These are phyloP conservation scores for Drosophila nasuta DNA, from an alignment of 1,140 invertebrate genomes.

Conservation along the genomic window DNA sequence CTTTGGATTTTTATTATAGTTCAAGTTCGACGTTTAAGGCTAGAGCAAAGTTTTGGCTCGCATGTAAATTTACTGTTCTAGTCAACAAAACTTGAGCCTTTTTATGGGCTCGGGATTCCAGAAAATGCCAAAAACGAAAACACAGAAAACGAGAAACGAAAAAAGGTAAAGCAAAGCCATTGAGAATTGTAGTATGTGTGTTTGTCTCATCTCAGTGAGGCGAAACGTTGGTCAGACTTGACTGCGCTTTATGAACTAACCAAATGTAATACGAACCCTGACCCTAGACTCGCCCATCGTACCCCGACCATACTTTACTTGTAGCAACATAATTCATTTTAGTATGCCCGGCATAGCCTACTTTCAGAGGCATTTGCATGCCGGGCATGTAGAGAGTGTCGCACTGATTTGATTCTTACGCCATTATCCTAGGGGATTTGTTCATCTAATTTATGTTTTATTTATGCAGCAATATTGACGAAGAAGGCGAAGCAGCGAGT, in stretches of 20 bases:
- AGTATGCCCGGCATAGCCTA: conserved; percentile 53
- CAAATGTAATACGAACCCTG: conserved; percentile 65
- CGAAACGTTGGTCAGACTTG: conserved; percentile 66
- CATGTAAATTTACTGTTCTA: conserved; percentile 75
- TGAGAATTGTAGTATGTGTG: conserved; percentile 40
- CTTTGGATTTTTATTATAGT: conserved; percentile 72
- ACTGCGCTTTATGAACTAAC: conserved; percentile 69
- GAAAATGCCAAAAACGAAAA: conserved; percentile 5
- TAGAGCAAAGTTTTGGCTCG: conserved; percentile 45
- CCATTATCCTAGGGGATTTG: conserved; percentile 44
- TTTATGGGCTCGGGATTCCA: conserved; percentile 45
- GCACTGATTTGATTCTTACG: conserved; percentile 60
- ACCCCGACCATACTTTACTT: not conserved
- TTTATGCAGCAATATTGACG: conserved; percentile 64
- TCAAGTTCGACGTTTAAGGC: conserved; percentile 65
- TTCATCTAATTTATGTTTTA: conserved; percentile 72
- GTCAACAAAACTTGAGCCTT: conserved; percentile 62
- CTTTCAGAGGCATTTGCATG: conserved; percentile 64
- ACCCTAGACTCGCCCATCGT: conserved; percentile 14
- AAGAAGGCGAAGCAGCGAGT: not conserved
- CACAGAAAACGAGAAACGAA: conserved; percentile 21
- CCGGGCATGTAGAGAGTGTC: conserved; percentile 57
- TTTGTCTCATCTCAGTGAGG: conserved; percentile 37
- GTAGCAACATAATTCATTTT: conserved; percentile 73
- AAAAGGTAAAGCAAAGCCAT: conserved; percentile 53